Percentiles rank a stretch among this genome's conserved stretches.
These are phyloP conservation scores for Sphaerodactylus townsendi DNA, from an alignment of 2,113 vertebrate genomes.

Conservation along the genomic window DNA sequence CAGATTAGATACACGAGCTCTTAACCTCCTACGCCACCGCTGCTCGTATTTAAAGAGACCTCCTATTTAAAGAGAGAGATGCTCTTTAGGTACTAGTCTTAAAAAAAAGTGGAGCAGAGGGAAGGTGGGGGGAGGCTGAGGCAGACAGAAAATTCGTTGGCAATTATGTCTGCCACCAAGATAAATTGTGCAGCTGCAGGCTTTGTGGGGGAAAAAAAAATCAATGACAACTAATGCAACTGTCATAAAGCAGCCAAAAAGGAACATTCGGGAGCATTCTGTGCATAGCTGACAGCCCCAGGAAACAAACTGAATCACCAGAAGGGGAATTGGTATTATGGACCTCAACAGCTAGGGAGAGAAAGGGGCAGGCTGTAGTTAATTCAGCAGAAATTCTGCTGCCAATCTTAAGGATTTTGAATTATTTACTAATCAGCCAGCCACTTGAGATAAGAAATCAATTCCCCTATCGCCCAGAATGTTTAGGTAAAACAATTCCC, in stretches of 20 bases:
- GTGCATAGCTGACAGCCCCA: background rate
- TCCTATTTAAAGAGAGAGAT: background rate
- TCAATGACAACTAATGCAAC: background rate
- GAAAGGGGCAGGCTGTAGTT: background rate
- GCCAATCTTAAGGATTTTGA: accelerated
- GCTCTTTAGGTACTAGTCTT: background rate
- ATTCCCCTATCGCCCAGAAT: background rate
- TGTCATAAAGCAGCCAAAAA: constrained; percentile 5
- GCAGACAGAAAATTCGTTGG: background rate
- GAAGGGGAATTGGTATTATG: background rate
- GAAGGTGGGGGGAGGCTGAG: background rate
- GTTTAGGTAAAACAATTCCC: background rate
- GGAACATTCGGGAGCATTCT: background rate
- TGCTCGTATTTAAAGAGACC: too few species aligned
- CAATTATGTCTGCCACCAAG: background rate
- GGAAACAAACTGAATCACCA: background rate
- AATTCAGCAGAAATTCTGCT: background rate
- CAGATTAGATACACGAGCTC: too few species aligned
- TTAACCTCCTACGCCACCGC: too few species aligned
- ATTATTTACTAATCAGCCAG: constrained; percentile 7
- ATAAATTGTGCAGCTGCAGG: background rate
- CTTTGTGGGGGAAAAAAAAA: background rate
- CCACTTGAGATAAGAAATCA: background rate
- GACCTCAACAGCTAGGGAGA: background rate
- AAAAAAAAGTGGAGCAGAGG: background rate